Evolutionary conservation across 2,797 vertebrate species (phyloP), one percentile per base, ranked within the genome.

Genomic region (Chaunax sp.): DNA sequence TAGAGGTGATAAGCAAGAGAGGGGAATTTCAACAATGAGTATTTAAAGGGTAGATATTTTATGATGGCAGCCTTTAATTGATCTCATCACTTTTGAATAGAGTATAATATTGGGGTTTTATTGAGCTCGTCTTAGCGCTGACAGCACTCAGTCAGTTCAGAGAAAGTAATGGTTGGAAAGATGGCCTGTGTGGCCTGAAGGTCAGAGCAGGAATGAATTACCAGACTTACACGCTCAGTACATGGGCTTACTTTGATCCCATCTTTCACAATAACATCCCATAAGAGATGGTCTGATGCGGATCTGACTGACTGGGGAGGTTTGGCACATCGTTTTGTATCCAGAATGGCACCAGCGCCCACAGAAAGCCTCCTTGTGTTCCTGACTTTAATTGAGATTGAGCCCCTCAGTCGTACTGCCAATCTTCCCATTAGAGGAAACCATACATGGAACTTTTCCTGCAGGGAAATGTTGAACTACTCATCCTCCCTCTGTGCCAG

Each of bases 11-110:
- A 80, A 77, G 61, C 60, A 59, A 51, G 59, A 62, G 40, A 58
- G 66, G 59, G 63, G 66, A 23, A 76, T 77, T 80, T 71, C 25
- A 72, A 86, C 82, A 84, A 87, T 78, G 69, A 72, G 54, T 46
- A 23, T 77, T 82, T 61, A 80, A 70, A 75, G 65, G 19, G 49
- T 44, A 62, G 75, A 79, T 79, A 72, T 83, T 75, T 77, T 67
- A 46, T 51, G 56, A 79, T 81, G 82, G 60, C 74, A 82, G 75
- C 55, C 72, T 72, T 84, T 84, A 81, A 89, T 86, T 87, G 73
- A 82, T 75, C 56, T 71, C 70, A 76, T 89, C 66, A 54, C 69
- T 80, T 86, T 76, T 69, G 43, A 86, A 82, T 67, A n/a, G 75
- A 63, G 52, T 68, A 10, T 69, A 47, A 63, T 77, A 64, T 61